Evolutionary conservation across 2,888 invertebrate species (phyloP), one percentile per base, ranked within the genome.

Genomic region (Oscheius sp.): DNA sequence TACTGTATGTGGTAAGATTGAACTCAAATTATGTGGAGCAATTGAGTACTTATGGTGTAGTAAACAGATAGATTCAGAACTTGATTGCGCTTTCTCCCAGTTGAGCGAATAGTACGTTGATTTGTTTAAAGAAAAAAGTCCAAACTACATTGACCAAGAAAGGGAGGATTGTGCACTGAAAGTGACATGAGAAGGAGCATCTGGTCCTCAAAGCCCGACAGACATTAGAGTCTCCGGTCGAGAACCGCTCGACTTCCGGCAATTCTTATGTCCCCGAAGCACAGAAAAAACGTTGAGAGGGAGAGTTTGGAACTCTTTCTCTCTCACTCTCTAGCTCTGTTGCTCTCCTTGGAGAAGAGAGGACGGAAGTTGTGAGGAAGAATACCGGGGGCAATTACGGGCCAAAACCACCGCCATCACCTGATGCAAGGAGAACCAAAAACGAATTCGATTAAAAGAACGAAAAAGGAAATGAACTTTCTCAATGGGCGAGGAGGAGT

Each of bases 391-490:
- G 37, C 55, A 55, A 55, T 55, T 55, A 55, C 55, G 55, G n/a
- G n/a, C n/a, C n/a, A n/a, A n/a, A n/a, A n/a, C n/a, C n/a, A 34
- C 20, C 34, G 55, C 33, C n/a, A 42, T 45, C 61, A 61, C 61
- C 61, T 61, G 61, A 27, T 29, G 61, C 29, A 45, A 58, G n/a
- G 33, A n/a, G 3, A 12, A 34, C 17, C 20, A 34, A 20, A 45
- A 42, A 45, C n/a, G 61, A 61, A 61, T 61, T 61, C 61, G 61
- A 61, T 61, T 61, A 61, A 61, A 61, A 2, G 33, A n/a, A 10
- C 33, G 12, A 17, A 4, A 61, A 42, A 61, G 61, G 61, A 61
- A 61, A 61, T 55, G 55, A 55, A 37, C 34, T 42, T n/a, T n/a
- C n/a, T n/a, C n/a, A n/a, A n/a, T 45, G 55, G 53, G 15, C 25